These are phyloP conservation scores for Drosophila pallidifrons DNA, from an alignment of 1,140 invertebrate species.

Conservation along the genomic window DNA sequence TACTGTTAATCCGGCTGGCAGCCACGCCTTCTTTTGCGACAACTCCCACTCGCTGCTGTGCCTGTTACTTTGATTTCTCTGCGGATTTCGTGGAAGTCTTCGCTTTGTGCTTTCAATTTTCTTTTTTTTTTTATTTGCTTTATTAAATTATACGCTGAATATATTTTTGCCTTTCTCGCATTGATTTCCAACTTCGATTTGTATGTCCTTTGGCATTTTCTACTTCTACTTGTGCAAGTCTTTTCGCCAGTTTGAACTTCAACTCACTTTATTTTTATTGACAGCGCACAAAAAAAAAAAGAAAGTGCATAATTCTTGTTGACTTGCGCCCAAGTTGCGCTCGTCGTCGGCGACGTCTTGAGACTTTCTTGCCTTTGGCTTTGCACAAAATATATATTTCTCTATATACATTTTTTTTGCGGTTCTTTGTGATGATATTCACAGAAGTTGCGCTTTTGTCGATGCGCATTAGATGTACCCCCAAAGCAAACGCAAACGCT, in stretches of 20 bases:
- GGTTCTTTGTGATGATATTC: slow-evolving; percentile 38
- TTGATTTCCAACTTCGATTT: slow-evolving; percentile 82
- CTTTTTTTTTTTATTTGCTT: slow-evolving; percentile 68
- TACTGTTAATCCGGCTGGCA: slow-evolving; percentile 60
- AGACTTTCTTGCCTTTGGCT: slow-evolving; percentile 59
- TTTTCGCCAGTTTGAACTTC: slow-evolving; percentile 45
- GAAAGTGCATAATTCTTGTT: slow-evolving; percentile 83
- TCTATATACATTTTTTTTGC: slow-evolving; percentile 3
- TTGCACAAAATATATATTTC: slow-evolving; percentile 50
- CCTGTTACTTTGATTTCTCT: slow-evolving; percentile 72
- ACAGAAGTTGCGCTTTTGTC: slow-evolving; percentile 75
- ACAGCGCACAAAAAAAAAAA: slow-evolving; percentile 50
- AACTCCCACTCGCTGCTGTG: slow-evolving; percentile 16
- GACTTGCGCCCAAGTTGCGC: slow-evolving; percentile 44
- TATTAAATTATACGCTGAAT: slow-evolving; percentile 85
- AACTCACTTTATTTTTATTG: slow-evolving; percentile 83
- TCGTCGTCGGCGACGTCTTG: slow-evolving; percentile 52
- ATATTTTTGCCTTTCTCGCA: slow-evolving; percentile 77
- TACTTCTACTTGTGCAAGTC: slow-evolving; percentile 26
- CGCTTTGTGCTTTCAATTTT: slow-evolving; percentile 44
- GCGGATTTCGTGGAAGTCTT: slow-evolving; percentile 47
- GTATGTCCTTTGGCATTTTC: slow-evolving; percentile 77
- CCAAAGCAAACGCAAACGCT: background rate
- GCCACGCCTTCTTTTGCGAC: slow-evolving; percentile 36
- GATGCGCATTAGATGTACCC: slow-evolving; percentile 41